Evolutionary conservation across 2,797 vertebrate species (phyloP).

Genomic region (Characodon lateralis): DNA sequence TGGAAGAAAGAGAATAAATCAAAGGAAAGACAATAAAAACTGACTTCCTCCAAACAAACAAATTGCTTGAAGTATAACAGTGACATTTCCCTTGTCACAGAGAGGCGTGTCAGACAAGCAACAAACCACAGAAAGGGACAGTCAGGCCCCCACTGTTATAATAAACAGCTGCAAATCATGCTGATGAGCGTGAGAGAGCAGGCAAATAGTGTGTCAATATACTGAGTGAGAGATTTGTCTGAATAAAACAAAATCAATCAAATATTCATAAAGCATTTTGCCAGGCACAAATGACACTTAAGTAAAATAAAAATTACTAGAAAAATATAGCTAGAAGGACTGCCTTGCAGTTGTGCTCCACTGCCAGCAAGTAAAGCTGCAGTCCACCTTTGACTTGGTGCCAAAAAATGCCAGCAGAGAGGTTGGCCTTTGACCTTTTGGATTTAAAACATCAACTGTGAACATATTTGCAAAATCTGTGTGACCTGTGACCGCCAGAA

Average conservation of each 20-base stretch:
- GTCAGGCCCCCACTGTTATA: slow-evolving; percentile 54
- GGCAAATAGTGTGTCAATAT: slow-evolving; percentile 51
- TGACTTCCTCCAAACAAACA: slow-evolving; percentile 64
- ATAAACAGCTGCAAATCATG: slow-evolving; percentile 70
- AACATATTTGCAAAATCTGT: background rate
- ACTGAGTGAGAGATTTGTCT: slow-evolving; percentile 48
- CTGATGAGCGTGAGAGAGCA: slow-evolving; percentile 60
- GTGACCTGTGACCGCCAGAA: slow-evolving; percentile 2
- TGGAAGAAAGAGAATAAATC: slow-evolving; percentile 55
- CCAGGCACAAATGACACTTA: slow-evolving; percentile 51
- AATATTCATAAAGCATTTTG: slow-evolving; percentile 73
- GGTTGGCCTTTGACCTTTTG: background rate
- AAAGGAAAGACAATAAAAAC: slow-evolving; percentile 62
- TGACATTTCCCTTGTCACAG: slow-evolving; percentile 71
- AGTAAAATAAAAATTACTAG: background rate
- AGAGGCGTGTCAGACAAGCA: slow-evolving; percentile 66
- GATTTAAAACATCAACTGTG: background rate
- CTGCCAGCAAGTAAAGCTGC: background rate
- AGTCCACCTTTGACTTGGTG: background rate
- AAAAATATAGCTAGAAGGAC: slow-evolving; percentile 18
- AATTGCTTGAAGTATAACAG: slow-evolving; percentile 72
- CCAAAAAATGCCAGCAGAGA: background rate
- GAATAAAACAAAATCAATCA: slow-evolving; percentile 79
- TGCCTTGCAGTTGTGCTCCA: slow-evolving; percentile 11
- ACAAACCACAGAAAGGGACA: slow-evolving; percentile 67